Base-by-base conservation (phyloP, 2,113 vertebrate genomes). In the Corydoras maculifer region DNA sequence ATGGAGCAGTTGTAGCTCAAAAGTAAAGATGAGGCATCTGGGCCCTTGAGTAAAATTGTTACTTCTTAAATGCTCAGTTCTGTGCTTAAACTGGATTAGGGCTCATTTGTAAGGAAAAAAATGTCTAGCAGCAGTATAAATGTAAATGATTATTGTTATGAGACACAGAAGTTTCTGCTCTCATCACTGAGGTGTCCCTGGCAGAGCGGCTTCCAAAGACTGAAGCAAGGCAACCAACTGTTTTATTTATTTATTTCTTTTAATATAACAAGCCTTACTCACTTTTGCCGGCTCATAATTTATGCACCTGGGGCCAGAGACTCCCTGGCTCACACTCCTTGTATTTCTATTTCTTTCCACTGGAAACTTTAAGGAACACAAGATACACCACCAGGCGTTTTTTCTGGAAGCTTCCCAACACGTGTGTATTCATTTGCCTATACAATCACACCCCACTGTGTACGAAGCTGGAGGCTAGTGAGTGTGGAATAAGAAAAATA, bases 291-390 rank as follows among this genome's bases (percentile, higher is more conserved):
- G 31, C 69, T 58, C 49, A 31, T 79, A 68, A 62, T 53, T 62
- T 57, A 70, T 73, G 53, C 73, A 65, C 70, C 74, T 54, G 58
- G 49, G 70, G 74, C 31, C 12, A 68, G 64, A 74, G 66, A 68
- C 70, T 70, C 74, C 70, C 58, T 66, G 53, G 50, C 66, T 58
- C 49, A 49, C 60, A 51, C 65, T 59, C 54, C 55, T 62, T 8
- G 35, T 48, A 68, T 63, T 68, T n/a, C 53, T 53, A 3, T n/a
- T 75, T 74, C 65, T 74, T 73, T 72, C 65, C 62, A 69, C 3
- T 51, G 61, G 65, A 62, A 65, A 73, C 77, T 67, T 43, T 54
- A 68, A 76, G 58, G 62, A 68, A 70, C 51, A 55, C 43, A 15
- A 65, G 54, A 32, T 48, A 43, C 43, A 18, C 32, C 49, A 62